These are phyloP conservation scores for Panurus biarmicus DNA, from an alignment of 2,113 vertebrate species.

Conservation along the genomic window DNA sequence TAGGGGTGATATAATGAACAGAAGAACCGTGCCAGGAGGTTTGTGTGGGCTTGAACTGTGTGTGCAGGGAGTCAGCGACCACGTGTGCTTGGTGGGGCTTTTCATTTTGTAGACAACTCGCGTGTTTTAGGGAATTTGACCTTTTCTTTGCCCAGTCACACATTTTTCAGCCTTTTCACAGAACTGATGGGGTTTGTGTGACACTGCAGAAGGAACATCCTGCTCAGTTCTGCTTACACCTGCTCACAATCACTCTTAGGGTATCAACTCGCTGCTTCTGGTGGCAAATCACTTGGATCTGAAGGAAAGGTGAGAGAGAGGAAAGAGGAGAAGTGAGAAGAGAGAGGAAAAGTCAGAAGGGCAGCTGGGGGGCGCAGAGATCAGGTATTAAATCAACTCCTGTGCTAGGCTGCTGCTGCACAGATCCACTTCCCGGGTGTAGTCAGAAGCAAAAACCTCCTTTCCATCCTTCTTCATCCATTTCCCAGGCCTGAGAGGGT, in stretches of 20 bases:
- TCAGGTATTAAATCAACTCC: not conserved
- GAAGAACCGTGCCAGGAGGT: not conserved
- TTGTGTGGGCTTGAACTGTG: not conserved
- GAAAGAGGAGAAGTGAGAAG: not conserved
- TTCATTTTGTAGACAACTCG: not conserved
- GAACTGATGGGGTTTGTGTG: accelerated
- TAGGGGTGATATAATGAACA: not conserved
- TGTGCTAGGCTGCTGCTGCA: not conserved
- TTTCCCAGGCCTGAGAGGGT: not conserved
- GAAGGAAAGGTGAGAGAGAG: not conserved
- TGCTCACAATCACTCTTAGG: not conserved
- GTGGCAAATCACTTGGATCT: not conserved
- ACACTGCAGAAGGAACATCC: accelerated
- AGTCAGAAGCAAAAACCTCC: no score
- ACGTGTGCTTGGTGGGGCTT: not conserved
- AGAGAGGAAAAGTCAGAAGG: not conserved
- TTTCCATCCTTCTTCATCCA: not conserved
- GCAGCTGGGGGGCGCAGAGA: not conserved
- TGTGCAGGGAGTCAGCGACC: not conserved
- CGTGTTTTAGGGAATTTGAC: not conserved
- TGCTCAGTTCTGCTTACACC: not conserved
- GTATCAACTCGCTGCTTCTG: not conserved
- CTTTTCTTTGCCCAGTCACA: not conserved
- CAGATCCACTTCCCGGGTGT: accelerated
- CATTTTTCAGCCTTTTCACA: not conserved